Evolutionary conservation across 2,797 vertebrate genomes (phyloP).

Genomic region (Taeniopygia guttata): DNA sequence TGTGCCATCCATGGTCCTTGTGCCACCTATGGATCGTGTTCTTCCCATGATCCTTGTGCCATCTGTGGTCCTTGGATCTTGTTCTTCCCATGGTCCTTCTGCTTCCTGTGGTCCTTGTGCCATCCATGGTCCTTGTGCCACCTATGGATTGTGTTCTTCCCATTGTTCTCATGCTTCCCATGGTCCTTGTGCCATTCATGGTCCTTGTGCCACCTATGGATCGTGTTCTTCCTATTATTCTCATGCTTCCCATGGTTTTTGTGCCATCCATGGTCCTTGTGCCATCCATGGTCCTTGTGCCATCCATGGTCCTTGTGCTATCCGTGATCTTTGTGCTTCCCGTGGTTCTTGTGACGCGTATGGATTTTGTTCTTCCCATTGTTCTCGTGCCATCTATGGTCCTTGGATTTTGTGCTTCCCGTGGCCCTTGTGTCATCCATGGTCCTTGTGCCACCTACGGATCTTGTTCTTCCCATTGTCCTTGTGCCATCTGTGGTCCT

Average conservation of each 20-base stretch:
- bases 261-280: background rate
- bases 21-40: background rate
- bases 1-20: rapidly evolving
- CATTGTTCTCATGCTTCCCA: rapidly evolving
- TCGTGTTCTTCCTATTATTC: rapidly evolving
- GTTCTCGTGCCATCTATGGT: no score
- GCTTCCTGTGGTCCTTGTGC: no score
- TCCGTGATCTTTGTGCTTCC: background rate
- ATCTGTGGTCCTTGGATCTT: no score
- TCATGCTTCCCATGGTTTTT: rapidly evolving
- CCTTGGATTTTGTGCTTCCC: no score
- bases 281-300: rapidly evolving
- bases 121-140: rapidly evolving
- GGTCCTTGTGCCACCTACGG: no score
- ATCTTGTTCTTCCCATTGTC: no score
- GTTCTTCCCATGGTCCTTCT: no score
- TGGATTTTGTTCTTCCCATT: background rate
- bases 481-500: no score
- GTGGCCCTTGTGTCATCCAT: no score
- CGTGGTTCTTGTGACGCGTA: rapidly evolving
- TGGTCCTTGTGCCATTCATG: rapidly evolving
- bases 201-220: rapidly evolving
- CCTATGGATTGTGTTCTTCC: rapidly evolving
- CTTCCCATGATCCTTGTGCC: rapidly evolving
- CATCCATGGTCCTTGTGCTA: background rate